These are phyloP conservation scores for Danaus plexippus DNA, from an alignment of 1,140 invertebrate genomes.

Conservation along the genomic window DNA sequence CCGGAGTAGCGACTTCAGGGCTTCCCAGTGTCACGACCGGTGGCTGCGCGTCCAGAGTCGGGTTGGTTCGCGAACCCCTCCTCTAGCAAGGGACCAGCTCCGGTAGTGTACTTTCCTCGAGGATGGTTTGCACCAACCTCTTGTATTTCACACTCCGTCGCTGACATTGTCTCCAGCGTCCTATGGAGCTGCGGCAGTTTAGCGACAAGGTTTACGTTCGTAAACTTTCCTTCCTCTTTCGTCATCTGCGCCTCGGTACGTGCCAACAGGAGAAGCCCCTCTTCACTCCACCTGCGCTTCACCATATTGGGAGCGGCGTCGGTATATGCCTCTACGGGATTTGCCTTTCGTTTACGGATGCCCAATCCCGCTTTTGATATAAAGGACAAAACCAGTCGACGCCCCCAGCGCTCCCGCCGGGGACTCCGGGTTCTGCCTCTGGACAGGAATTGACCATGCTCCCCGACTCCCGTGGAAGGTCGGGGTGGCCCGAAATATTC, in stretches of 20 bases:
- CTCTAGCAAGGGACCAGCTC: background rate
- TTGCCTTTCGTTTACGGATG: constrained; percentile 9
- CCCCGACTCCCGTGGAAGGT: constrained; percentile 18
- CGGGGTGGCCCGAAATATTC: constrained; percentile 2
- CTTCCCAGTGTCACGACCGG: background rate
- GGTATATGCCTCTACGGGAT: constrained; percentile 14
- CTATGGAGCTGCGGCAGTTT: constrained; percentile 14
- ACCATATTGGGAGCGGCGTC: constrained; percentile 13
- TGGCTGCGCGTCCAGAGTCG: background rate
- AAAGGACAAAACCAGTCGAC: constrained; percentile 5
- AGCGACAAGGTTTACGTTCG: constrained; percentile 12
- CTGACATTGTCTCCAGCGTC: constrained; percentile 24
- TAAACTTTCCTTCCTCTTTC: background rate
- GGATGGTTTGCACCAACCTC: constrained; percentile 12
- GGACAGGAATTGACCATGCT: background rate
- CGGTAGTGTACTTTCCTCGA: constrained; percentile 2
- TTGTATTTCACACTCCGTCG: constrained; percentile 19
- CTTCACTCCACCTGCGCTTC: constrained; percentile 18
- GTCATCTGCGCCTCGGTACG: constrained; percentile 20
- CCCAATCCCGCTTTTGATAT: constrained; percentile 15
- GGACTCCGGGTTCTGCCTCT: background rate
- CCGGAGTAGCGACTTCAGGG: background rate
- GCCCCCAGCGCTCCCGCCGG: constrained; percentile 5
- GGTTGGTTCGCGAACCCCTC: constrained; percentile 7
- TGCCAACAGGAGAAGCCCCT: constrained; percentile 17